Percentiles rank a stretch among this genome's conserved stretches.
Conservation (phyloP, 2,888 invertebrate species). For the Andrena bucephala region DNA sequence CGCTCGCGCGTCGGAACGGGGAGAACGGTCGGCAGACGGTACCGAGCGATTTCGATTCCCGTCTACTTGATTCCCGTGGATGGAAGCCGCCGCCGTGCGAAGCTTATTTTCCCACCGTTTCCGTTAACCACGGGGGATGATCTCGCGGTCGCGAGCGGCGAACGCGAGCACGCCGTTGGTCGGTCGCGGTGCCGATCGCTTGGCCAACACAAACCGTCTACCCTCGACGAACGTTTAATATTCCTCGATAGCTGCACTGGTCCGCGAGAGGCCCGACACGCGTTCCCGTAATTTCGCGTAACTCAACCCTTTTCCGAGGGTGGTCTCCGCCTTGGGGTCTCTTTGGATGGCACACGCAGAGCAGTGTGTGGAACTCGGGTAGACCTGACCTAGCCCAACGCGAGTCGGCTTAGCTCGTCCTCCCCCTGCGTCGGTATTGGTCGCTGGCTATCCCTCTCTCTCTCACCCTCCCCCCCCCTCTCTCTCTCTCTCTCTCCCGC, state of each 20-base stretch:
- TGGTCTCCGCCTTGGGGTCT: conserved; percentile 69
- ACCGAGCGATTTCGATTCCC: background rate
- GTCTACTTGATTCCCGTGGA: no score
- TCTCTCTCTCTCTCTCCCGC: conserved; percentile 47
- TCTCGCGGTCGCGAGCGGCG: conserved; percentile 8
- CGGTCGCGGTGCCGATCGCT: conserved; percentile 25
- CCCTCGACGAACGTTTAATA: background rate
- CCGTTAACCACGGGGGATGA: conserved; percentile 16
- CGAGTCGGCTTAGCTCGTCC: conserved; percentile 82
- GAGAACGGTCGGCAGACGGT: background rate
- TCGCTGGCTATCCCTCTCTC: conserved; percentile 67
- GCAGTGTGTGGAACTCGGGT: conserved; percentile 82
- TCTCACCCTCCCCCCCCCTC: conserved; percentile 26
- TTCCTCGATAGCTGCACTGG: background rate
- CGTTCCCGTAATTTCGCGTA: conserved; percentile 40
- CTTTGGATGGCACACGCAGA: conserved; percentile 81
- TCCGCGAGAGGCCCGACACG: conserved; percentile 4
- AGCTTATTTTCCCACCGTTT: conserved; percentile 4
- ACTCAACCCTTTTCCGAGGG: conserved; percentile 63
- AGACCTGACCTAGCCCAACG: conserved; percentile 85
- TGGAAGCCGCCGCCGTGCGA: background rate
- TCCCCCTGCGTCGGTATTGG: conserved; percentile 79
- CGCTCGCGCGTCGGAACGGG: background rate
- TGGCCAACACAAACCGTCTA: conserved; percentile 13
- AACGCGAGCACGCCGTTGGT: conserved; percentile 26